These are phyloP conservation scores for Neosalanx taihuensis DNA, from an alignment of 2,797 vertebrate genomes.

Conservation along the genomic window DNA sequence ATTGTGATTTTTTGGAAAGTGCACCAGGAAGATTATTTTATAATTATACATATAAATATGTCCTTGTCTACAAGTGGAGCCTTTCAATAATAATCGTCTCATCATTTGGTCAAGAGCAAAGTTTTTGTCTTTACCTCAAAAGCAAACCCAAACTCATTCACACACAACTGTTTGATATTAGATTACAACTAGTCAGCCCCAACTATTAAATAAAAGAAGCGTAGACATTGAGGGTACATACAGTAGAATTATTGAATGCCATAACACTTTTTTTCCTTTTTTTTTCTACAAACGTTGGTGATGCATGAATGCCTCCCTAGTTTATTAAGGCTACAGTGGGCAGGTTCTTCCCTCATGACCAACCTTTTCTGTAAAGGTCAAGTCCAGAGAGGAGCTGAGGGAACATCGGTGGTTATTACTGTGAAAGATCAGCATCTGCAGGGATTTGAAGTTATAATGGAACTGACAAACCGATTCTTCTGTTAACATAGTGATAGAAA, in stretches of 20 bases:
- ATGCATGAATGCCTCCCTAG: constrained; percentile 22
- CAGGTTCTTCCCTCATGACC: constrained; percentile 34
- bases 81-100: background rate
- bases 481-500: background rate
- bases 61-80: background rate
- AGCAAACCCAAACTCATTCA: background rate
- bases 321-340: constrained; percentile 35
- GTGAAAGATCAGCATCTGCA: constrained; percentile 22
- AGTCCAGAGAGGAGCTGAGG: constrained; percentile 17
- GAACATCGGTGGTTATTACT: constrained; percentile 9
- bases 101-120: background rate
- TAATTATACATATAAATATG: no score
- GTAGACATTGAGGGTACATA: background rate
- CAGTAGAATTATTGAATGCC: background rate
- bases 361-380: constrained; percentile 54
- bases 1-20: no score
- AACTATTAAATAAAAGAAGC: background rate
- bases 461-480: background rate
- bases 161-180: background rate
- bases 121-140: background rate
- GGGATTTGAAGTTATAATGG: background rate
- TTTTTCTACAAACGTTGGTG: background rate
- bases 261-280: background rate
- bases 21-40: no score
- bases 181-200: background rate